phyloP scores from a whole-genome alignment of 1,140 invertebrate genomes.

The Diachasmimorpha longicaudata region DNA sequence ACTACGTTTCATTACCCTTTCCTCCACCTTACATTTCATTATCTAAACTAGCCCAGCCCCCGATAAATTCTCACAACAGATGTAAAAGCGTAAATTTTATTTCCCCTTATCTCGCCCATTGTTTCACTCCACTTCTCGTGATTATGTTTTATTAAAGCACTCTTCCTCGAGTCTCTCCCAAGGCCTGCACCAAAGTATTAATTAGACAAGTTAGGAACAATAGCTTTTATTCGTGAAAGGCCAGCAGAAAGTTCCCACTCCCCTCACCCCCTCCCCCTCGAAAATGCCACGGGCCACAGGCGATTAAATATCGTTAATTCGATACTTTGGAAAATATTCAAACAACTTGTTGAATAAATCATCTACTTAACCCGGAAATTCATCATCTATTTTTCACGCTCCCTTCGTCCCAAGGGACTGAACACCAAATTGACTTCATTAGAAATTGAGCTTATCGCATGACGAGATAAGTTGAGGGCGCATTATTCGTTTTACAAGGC shows the following conservation, averaged over 20 bases:
- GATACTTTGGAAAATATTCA: slow-evolving; percentile 13
- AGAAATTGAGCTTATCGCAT: too few species aligned
- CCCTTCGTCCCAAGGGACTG: too few species aligned
- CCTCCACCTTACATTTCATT: too few species aligned
- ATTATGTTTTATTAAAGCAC: not conserved
- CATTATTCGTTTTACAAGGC: too few species aligned
- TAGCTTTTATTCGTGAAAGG: slow-evolving; percentile 22
- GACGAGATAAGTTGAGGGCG: too few species aligned
- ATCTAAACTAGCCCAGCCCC: too few species aligned
- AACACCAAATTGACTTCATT: too few species aligned
- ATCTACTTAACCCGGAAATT: not conserved
- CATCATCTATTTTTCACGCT: too few species aligned
- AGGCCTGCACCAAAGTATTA: slow-evolving; percentile 26
- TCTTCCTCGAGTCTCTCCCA: not conserved
- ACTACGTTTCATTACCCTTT: too few species aligned
- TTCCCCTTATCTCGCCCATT: not conserved
- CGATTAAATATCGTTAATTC: slow-evolving; percentile 21
- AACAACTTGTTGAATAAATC: slow-evolving; percentile 2
- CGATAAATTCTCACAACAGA: not conserved
- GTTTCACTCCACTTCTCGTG: not conserved
- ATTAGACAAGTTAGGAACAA: slow-evolving; percentile 30
- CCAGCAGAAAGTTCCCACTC: not conserved
- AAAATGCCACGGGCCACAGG: slow-evolving; percentile 5
- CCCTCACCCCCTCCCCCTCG: too few species aligned
- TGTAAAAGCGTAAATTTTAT: not conserved